Evolutionary conservation across 2,888 invertebrate species (phyloP).

Genomic region (Drosophila lacicola): DNA sequence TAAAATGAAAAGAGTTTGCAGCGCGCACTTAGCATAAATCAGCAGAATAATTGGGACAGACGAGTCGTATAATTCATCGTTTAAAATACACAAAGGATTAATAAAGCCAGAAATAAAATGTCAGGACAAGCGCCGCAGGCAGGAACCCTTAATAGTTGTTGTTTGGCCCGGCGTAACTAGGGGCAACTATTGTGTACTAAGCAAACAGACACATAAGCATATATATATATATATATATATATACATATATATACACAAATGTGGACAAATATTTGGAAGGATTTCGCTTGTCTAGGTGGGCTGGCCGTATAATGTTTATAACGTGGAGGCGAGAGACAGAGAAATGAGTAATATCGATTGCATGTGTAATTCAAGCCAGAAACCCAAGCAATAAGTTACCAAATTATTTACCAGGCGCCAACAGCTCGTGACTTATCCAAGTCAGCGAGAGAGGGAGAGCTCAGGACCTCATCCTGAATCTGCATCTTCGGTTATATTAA

Average conservation of each 20-base stretch:
- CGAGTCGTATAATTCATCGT: constrained; percentile 60
- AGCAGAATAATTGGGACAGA: constrained; percentile 46
- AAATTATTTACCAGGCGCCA: constrained; percentile 49
- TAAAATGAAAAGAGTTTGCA: constrained; percentile 7
- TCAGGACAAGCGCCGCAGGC: constrained; percentile 7
- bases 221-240: background rate
- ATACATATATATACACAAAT: constrained; percentile 23
- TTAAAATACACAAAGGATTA: constrained; percentile 75
- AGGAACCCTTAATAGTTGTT: constrained; percentile 50
- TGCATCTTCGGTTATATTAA: constrained; percentile 8
- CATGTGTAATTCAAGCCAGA: constrained; percentile 34
- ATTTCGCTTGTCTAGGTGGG: constrained; percentile 2
- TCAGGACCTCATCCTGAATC: constrained; percentile 10
- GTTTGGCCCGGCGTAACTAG: constrained; percentile 62
- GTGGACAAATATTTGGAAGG: constrained; percentile 53
- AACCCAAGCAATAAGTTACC: constrained; percentile 50
- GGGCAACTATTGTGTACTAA: constrained; percentile 63
- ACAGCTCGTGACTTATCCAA: constrained; percentile 26
- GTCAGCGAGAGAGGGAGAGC: background rate
- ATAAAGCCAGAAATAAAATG: constrained; percentile 48
- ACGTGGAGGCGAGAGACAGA: background rate
- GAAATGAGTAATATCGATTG: constrained; percentile 48
- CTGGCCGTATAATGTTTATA: background rate
- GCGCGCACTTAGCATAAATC: constrained; percentile 60
- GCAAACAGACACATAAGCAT: constrained; percentile 25